Conservation (phyloP, 2,113 vertebrate species). For the Zeus faber region DNA sequence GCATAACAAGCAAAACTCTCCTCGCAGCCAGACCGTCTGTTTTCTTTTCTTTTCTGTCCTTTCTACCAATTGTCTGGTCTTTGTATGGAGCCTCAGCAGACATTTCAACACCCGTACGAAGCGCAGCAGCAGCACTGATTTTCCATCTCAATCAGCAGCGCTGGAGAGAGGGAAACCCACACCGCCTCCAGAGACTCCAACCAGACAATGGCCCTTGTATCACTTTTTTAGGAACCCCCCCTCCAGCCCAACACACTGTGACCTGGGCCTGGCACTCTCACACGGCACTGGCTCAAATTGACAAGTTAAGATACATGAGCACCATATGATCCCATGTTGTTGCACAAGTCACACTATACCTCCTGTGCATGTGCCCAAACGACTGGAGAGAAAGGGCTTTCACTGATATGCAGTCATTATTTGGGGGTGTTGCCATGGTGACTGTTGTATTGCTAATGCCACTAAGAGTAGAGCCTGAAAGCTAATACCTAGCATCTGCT, state of each 20-base stretch:
- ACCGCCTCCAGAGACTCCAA: slow-evolving; percentile 46
- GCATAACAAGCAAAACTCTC: no score
- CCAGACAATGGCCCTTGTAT: slow-evolving; percentile 52
- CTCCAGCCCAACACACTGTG: slow-evolving; percentile 40
- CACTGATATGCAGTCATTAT: no score
- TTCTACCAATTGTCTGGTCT: no score
- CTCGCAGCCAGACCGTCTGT: no score
- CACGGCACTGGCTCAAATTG: slow-evolving; percentile 38
- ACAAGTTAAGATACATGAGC: slow-evolving; percentile 34
- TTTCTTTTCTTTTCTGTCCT: no score
- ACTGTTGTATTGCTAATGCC: no score
- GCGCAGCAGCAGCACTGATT: slow-evolving; percentile 28
- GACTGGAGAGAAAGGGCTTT: slow-evolving; percentile 7
- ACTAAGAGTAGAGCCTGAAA: no score
- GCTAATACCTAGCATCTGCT: no score
- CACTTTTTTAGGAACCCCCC: slow-evolving; percentile 21
- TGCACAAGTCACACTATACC: slow-evolving; percentile 15
- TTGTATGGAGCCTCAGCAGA: no score
- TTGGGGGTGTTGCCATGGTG: no score
- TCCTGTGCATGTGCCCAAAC: slow-evolving; percentile 11
- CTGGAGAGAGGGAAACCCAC: slow-evolving; percentile 11
- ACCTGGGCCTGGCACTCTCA: slow-evolving; percentile 50
- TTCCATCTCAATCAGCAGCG: slow-evolving; percentile 57
- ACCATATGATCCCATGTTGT: slow-evolving; percentile 37
- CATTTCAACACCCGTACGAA: slow-evolving; percentile 37